A percentile compares a stretch with the other conserved stretches of the same genome.
Conservation (phyloP, 2,888 invertebrate species). For the Hirtodrosophila cameraria region DNA sequence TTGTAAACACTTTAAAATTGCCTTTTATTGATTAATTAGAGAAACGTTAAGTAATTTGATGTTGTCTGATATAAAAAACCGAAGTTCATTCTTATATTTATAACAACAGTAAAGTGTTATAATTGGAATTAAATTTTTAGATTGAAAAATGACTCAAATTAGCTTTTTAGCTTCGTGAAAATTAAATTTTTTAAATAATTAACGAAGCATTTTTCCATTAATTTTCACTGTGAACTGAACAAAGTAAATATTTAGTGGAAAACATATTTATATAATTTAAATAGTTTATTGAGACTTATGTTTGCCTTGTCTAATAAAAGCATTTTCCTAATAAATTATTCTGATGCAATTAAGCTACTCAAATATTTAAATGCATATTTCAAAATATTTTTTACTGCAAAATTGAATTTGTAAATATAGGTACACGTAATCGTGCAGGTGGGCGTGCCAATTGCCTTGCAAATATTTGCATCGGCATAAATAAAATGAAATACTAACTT, state of each 20-base stretch:
- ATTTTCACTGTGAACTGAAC: constrained; percentile 23
- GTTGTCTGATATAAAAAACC: too few species aligned
- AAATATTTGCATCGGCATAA: constrained; percentile 51
- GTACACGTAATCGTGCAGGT: neutral
- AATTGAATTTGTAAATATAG: constrained; percentile 3
- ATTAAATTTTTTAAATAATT: constrained; percentile 20
- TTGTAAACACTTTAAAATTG: too few species aligned
- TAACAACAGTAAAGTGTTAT: too few species aligned
- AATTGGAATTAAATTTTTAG: too few species aligned
- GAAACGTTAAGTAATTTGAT: too few species aligned
- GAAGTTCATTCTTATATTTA: too few species aligned
- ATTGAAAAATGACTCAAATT: constrained; percentile 27
- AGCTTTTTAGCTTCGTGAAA: constrained; percentile 23
- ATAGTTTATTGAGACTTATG: constrained; percentile 21
- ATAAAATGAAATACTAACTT: constrained; percentile 13
- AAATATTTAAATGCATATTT: constrained; percentile 59
- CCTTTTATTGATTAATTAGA: too few species aligned
- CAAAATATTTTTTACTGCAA: constrained; percentile 6
- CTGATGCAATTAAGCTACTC: constrained; percentile 56
- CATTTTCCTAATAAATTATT: constrained; percentile 43
- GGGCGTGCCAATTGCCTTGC: neutral
- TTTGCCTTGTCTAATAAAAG: constrained; percentile 36
- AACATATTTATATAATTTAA: constrained; percentile 7
- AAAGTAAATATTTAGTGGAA: constrained; percentile 2
- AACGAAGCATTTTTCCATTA: constrained; percentile 15